Evolutionary conservation across 1,140 invertebrate genomes (phyloP), one percentile per base, ranked within the genome.

Genomic region (Zaprionus taronus): DNA sequence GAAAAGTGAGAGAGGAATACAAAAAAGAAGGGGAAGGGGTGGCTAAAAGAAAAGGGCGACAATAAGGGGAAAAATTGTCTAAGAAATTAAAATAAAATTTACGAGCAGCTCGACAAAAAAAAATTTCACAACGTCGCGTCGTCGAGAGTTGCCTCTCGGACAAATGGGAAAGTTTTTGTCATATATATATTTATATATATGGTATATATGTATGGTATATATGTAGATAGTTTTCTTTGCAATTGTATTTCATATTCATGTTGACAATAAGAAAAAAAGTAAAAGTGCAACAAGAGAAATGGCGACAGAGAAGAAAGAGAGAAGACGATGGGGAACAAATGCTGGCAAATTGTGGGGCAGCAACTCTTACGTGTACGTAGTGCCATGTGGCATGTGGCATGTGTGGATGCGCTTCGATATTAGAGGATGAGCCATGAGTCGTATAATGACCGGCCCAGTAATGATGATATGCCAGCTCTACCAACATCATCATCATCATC

Each of bases 251-350:
- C 67, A 74, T 73, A 73, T 70, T 78, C n/a, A 47, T 17, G 83
- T 82, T 85, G 82, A 89, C 84, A 89, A 87, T 83, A 83, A 67
- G 62, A 67, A 67, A 87, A 87, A 84, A 84, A 87, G 83, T 77
- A 77, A 77, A 77, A 87, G 83, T 83, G 82, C 56, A 72, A 26
- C 41, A 47, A 38, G 63, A 76, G 36, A 61, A 38, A 41, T 17
- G 34, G 36, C 44, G 11, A 56, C 24, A 44, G 12, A 22, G 15
- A 17, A 47, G 38, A 63, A 31, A 31, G 31, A 41, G 60, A 74
- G 28, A 9, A 61, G 58, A 67, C 9, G 31, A 34, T 34, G 31
- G 57, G 56, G 44, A 53, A 51, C 51, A 47, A 68, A 65, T 67
- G 71, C 38, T 71, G 24, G 64, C 57, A 58, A 65, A 47, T 56